Evolutionary conservation across 2,113 vertebrate genomes (phyloP).

Genomic region (Heptranchias perlo): DNA sequence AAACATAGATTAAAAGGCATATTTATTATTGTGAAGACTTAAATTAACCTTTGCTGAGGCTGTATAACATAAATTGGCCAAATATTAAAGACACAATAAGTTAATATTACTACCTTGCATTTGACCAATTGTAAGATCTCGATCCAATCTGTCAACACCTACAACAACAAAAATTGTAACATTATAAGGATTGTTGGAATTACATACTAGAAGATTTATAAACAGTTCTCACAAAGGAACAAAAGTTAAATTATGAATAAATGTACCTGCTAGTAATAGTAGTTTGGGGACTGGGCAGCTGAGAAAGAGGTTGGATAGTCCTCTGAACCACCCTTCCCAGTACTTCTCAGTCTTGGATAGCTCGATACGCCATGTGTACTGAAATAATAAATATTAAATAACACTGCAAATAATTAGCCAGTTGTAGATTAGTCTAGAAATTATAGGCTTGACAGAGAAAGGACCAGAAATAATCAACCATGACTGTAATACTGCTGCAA

Average conservation of each 20-base stretch:
- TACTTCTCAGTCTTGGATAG: constrained; percentile 95
- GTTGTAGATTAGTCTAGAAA: background rate
- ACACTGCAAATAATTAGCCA: background rate
- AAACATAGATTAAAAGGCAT: background rate
- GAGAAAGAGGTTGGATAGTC: constrained; percentile 90
- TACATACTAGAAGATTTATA: background rate
- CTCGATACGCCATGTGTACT: constrained; percentile 94
- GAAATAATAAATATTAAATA: constrained; percentile 23
- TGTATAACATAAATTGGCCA: background rate
- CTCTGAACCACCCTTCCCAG: constrained; percentile 97
- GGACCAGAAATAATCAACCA: background rate
- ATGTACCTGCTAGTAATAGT: constrained; percentile 84
- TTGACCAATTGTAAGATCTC: constrained; percentile 97
- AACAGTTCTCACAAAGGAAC: constrained; percentile 1
- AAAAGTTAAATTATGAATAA: background rate
- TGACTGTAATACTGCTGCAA: background rate
- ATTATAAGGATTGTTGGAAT: background rate
- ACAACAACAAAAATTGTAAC: constrained; percentile 44
- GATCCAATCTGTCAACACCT: constrained; percentile 97
- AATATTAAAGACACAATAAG: background rate
- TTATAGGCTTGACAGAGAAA: background rate
- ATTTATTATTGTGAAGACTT: background rate
- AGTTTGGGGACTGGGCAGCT: constrained; percentile 85
- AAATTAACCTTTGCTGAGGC: background rate
- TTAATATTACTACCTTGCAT: constrained; percentile 82